Evolutionary conservation across 2,797 vertebrate genomes (phyloP).

Genomic region (Epinephelus malabaricus): DNA sequence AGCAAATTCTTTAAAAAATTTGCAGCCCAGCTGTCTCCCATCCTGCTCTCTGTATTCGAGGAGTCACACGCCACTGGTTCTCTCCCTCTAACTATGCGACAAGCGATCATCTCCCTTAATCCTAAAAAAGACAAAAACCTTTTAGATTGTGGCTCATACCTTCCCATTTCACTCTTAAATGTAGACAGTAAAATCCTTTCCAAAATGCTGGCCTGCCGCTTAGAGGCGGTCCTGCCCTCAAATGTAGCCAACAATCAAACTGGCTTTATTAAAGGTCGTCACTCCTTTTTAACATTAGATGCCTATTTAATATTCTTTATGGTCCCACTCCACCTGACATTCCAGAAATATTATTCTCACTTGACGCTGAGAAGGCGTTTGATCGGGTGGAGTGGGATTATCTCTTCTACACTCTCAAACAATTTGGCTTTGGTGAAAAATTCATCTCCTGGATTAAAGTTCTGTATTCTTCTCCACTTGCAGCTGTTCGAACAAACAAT

Average conservation of each 20-base stretch:
- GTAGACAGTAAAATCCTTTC: too few species aligned
- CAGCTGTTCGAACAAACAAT: background rate
- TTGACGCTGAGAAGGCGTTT: background rate
- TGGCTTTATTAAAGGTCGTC: conserved; percentile 1
- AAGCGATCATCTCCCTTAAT: too few species aligned
- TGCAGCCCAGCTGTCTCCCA: background rate
- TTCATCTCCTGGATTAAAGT: background rate
- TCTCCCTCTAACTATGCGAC: too few species aligned
- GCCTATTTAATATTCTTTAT: background rate
- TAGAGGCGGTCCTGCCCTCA: background rate
- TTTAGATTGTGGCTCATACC: too few species aligned
- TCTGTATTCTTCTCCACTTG: background rate
- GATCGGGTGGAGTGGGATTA: conserved; percentile 9
- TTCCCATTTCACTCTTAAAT: too few species aligned
- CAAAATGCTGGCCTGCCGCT: too few species aligned
- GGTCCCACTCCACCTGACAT: background rate
- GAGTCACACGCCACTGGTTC: background rate
- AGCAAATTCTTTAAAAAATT: background rate
- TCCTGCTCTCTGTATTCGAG: background rate
- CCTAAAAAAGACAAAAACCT: too few species aligned
- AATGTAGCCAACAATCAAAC: background rate
- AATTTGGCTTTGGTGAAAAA: conserved; percentile 1
- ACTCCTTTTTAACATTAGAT: background rate
- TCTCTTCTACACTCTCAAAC: background rate
- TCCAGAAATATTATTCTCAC: background rate